phyloP scores from a whole-genome alignment of 2,797 vertebrate species.

The Malurus leucopterus region DNA sequence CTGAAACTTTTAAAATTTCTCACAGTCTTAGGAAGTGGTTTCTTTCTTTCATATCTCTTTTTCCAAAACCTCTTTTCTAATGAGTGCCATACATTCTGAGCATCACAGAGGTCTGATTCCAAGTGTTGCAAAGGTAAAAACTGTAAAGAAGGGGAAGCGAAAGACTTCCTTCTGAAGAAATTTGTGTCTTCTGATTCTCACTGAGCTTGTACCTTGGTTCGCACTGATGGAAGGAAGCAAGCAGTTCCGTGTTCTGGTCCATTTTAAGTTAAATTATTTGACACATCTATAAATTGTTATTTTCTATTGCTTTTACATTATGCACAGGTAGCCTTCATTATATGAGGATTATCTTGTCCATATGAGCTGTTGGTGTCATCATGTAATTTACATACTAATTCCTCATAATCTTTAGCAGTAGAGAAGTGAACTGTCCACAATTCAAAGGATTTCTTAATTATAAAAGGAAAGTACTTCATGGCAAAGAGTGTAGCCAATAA shows the following conservation, averaged over 20 bases:
- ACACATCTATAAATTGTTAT: not conserved
- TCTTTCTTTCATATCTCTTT: not conserved
- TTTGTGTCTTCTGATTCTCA: not conserved
- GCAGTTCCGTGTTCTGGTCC: not conserved
- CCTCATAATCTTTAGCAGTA: not conserved
- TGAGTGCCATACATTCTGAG: not conserved
- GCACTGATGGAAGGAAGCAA: not conserved
- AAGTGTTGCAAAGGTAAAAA: not conserved
- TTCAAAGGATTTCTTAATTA: slow-evolving; percentile 24
- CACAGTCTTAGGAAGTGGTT: not conserved
- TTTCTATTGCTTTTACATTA: not conserved
- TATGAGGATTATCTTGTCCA: not conserved
- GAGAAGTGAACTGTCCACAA: slow-evolving; percentile 7
- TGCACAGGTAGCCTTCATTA: not conserved
- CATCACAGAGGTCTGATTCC: not conserved
- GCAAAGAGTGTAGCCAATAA: not conserved
- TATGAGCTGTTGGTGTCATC: not conserved
- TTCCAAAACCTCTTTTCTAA: not conserved
- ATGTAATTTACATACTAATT: slow-evolving; percentile 33
- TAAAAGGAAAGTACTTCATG: not conserved
- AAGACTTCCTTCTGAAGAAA: not conserved
- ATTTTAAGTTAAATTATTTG: not conserved
- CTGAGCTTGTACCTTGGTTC: not conserved
- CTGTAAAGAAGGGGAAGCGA: not conserved
- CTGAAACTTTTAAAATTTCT: not conserved